Conservation (phyloP, 64 coral and sea anemone species). For the Pocillopora damicornis region DNA sequence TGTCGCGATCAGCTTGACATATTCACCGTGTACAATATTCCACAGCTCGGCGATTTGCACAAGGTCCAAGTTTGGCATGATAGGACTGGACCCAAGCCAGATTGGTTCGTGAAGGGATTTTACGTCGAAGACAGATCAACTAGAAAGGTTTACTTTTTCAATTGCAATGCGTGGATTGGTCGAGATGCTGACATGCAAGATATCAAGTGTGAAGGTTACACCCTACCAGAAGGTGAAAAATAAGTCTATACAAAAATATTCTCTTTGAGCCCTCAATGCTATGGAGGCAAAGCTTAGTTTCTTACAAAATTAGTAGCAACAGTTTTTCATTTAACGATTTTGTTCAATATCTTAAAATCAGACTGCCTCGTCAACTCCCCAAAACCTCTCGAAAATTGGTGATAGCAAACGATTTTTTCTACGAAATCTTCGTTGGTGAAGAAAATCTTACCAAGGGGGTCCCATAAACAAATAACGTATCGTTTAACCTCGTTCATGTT, state of each 20-base stretch:
- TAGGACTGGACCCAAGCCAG: slow-evolving; percentile 70
- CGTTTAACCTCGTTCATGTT: neutral
- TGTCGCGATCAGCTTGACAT: slow-evolving; percentile 84
- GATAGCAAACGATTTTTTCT: too few species aligned
- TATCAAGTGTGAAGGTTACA: slow-evolving; percentile 71
- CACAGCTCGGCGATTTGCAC: slow-evolving; percentile 58
- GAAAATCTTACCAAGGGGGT: neutral
- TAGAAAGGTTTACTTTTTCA: slow-evolving; percentile 88
- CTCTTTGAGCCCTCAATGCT: neutral
- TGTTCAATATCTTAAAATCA: neutral
- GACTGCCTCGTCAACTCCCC: neutral
- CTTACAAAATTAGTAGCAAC: neutral
- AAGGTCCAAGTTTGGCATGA: slow-evolving; percentile 92
- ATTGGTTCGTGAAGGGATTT: slow-evolving; percentile 86
- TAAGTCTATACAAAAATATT: neutral
- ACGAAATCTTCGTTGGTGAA: too few species aligned
- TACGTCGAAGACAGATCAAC: slow-evolving; percentile 74
- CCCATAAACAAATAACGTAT: neutral
- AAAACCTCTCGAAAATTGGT: too few species aligned
- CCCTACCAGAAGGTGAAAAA: slow-evolving; percentile 57
- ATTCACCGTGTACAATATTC: slow-evolving; percentile 54
- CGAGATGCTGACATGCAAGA: slow-evolving; percentile 52
- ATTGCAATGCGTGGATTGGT: slow-evolving; percentile 81
- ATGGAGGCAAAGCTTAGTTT: neutral
- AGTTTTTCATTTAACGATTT: neutral